Evolutionary conservation across 2,888 invertebrate species (phyloP).

Genomic region (Orchestes rusci): DNA sequence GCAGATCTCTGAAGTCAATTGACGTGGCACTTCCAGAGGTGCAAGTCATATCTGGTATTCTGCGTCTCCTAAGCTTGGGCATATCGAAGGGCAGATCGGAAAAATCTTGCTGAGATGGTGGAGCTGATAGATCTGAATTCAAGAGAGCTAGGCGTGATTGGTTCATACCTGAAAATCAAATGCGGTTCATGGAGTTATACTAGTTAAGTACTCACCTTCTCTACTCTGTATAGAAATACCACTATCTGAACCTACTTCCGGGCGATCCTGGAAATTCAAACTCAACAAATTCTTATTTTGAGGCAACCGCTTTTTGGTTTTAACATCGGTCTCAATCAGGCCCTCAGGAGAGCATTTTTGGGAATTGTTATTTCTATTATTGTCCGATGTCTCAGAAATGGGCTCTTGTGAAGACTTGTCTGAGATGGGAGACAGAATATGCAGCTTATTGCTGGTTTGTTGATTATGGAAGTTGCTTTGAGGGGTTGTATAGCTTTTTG

Average conservation of each 20-base stretch:
- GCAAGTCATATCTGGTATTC: conserved; percentile 59
- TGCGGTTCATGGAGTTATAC: too few relatives aligned
- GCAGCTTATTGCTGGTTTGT: conserved; percentile 63
- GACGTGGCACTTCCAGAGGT: conserved; percentile 66
- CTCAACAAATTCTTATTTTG: conserved; percentile 72
- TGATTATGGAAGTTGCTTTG: conserved; percentile 62
- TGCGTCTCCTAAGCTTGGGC: conserved; percentile 72
- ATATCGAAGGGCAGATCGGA: conserved; percentile 82
- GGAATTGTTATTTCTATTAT: conserved; percentile 70
- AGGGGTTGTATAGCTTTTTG: conserved; percentile 46
- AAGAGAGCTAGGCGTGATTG: conserved; percentile 50
- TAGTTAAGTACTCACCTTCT: too few relatives aligned
- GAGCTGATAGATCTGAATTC: conserved; percentile 40
- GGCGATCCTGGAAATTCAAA: conserved; percentile 57
- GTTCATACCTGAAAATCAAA: conserved; percentile 14
- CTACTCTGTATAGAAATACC: conserved; percentile 82
- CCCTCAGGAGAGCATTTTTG: conserved; percentile 72
- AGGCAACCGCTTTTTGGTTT: conserved; percentile 58
- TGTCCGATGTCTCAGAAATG: conserved; percentile 74
- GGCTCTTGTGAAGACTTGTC: conserved; percentile 87
- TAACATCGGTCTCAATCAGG: conserved; percentile 38
- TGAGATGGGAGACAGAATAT: conserved; percentile 82
- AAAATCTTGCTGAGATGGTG: conserved; percentile 58
- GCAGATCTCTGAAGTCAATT: conserved; percentile 73
- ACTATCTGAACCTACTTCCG: conserved; percentile 79